These are phyloP conservation scores for Istiophorus platypterus DNA, from an alignment of 2,113 vertebrate genomes.

Conservation along the genomic window DNA sequence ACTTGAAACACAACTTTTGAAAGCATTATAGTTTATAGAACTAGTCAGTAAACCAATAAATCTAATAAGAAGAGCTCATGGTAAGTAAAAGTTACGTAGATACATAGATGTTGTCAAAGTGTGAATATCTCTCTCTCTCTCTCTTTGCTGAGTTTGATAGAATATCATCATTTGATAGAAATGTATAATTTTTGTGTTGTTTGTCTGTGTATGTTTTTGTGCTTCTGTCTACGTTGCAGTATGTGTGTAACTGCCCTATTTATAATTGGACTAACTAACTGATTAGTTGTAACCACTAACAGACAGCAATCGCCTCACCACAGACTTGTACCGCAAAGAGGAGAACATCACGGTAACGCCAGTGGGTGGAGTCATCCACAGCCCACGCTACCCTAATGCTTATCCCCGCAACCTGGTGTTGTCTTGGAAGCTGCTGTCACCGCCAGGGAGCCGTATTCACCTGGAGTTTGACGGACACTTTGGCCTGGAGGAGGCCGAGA, in stretches of 20 bases:
- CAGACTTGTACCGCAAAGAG: conserved; percentile 96
- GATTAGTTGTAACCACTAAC: conserved; percentile 94
- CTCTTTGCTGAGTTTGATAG: too few relatives aligned
- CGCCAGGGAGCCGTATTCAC: conserved; percentile 89
- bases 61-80: background rate
- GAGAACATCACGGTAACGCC: conserved; percentile 89
- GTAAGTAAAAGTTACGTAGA: background rate
- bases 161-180: background rate
- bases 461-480: conserved; percentile 94
- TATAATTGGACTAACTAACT: conserved; percentile 89
- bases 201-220: conserved; percentile 3
- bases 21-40: background rate
- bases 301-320: conserved; percentile 93
- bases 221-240: background rate
- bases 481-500: conserved; percentile 94
- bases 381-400: conserved; percentile 94
- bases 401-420: conserved; percentile 95
- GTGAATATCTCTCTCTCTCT: too few relatives aligned
- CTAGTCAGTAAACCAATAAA: background rate
- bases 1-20: conserved; percentile 2
- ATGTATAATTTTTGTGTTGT: background rate
- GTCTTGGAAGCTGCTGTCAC: conserved; percentile 93
- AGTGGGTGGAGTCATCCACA: conserved; percentile 88
- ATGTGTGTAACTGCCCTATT: conserved; percentile 29
- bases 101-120: too few relatives aligned